Conservation (phyloP, 1,140 invertebrate species). For the Drosophila novamexicana region DNA sequence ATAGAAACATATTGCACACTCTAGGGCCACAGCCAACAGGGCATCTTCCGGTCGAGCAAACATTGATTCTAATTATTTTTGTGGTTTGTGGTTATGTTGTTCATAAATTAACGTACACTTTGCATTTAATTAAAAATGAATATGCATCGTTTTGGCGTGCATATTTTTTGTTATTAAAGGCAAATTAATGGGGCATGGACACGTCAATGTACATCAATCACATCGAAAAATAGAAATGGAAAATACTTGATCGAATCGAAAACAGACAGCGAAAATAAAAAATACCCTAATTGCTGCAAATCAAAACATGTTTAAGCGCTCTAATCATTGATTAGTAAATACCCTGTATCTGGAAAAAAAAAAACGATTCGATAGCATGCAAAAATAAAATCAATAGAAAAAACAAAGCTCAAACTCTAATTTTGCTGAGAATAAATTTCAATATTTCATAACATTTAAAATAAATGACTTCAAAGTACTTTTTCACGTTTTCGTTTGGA, state of each 20-base stretch:
- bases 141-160: constrained; percentile 35
- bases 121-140: constrained; percentile 75
- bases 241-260: constrained; percentile 34
- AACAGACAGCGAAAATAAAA: not conserved
- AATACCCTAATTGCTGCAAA: not conserved
- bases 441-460: not conserved
- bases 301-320: not conserved
- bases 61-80: not conserved
- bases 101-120: constrained; percentile 67
- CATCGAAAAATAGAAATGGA: constrained; percentile 45
- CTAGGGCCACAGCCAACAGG: not conserved
- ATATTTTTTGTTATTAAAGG: constrained; percentile 50
- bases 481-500: too few species aligned
- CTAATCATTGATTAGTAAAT: not conserved
- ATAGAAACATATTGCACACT: not conserved
- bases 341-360: not conserved
- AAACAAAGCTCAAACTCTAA: too few species aligned
- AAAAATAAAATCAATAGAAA: not conserved
- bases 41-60: not conserved
- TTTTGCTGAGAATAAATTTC: not conserved
- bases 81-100: constrained; percentile 27
- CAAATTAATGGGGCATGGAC: constrained; percentile 68
- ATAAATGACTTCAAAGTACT: not conserved
- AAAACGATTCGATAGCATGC: not conserved
- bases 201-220: constrained; percentile 73